These are phyloP conservation scores for Molossus alvarezi DNA, from an alignment of 2,797 vertebrate genomes.

Conservation along the genomic window DNA sequence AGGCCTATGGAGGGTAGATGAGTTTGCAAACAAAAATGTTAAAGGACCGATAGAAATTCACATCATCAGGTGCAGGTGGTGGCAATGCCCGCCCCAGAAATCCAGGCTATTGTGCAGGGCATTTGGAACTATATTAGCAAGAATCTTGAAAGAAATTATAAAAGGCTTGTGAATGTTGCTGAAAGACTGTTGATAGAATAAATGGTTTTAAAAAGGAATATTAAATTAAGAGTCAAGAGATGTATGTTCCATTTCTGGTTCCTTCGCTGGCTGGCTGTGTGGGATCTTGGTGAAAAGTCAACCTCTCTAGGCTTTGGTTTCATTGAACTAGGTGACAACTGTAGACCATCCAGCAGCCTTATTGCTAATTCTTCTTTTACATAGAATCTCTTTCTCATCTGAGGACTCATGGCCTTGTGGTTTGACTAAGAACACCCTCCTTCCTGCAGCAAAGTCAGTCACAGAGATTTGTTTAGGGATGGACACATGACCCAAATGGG, in stretches of 20 bases:
- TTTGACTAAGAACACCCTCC: background rate
- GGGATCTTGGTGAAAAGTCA: background rate
- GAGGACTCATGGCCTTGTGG: background rate
- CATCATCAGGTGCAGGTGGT: background rate
- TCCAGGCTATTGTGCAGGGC: background rate
- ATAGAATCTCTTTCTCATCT: background rate
- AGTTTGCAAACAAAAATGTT: constrained; percentile 11
- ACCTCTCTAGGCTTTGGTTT: background rate
- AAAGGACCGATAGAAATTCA: constrained; percentile 21
- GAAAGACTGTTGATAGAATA: background rate
- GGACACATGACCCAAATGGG: background rate
- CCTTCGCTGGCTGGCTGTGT: background rate
- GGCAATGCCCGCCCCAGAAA: background rate
- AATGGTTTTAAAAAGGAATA: background rate
- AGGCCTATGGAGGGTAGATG: background rate
- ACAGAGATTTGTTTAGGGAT: background rate
- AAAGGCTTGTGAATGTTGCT: background rate
- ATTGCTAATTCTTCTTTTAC: background rate
- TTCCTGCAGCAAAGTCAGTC: background rate
- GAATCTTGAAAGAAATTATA: constrained; percentile 32
- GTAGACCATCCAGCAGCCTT: background rate
- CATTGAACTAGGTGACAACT: background rate
- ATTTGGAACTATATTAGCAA: background rate
- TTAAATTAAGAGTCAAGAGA: background rate
- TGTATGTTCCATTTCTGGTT: background rate